Conservation (phyloP, 2,797 vertebrate genomes). For the Poecilia wingei region DNA sequence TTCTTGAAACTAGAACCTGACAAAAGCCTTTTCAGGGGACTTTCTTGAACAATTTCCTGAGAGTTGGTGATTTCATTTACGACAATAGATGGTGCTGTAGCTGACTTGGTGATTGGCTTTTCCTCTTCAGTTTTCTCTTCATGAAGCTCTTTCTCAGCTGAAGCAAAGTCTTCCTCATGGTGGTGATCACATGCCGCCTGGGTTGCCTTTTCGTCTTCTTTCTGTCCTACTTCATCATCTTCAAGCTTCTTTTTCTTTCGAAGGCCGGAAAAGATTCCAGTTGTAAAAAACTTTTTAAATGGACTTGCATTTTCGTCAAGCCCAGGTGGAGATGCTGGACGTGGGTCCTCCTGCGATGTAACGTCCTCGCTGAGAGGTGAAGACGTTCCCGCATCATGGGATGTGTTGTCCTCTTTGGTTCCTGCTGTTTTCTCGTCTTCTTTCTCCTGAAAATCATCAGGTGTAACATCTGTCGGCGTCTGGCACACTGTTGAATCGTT, state of each 20-base stretch:
- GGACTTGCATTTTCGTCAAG: slow-evolving; percentile 78
- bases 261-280: slow-evolving; percentile 87
- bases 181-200: slow-evolving; percentile 28
- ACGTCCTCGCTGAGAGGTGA: slow-evolving; percentile 59
- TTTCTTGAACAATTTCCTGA: slow-evolving; percentile 87
- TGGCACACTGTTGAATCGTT: slow-evolving; percentile 61
- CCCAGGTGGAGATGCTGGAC: slow-evolving; percentile 53
- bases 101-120: slow-evolving; percentile 18
- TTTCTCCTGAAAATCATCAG: slow-evolving; percentile 47
- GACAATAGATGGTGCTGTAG: slow-evolving; percentile 43
- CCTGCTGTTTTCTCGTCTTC: slow-evolving; percentile 47
- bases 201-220: slow-evolving; percentile 51
- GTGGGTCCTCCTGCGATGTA: slow-evolving; percentile 54
- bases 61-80: slow-evolving; percentile 81
- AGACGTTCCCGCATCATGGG: slow-evolving; percentile 32
- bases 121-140: slow-evolving; percentile 41
- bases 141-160: slow-evolving; percentile 35
- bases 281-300: slow-evolving; percentile 91
- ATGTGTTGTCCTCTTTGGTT: slow-evolving; percentile 44
- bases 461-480: slow-evolving; percentile 51
- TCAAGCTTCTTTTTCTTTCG: slow-evolving; percentile 85
- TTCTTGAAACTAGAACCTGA: slow-evolving; percentile 86
- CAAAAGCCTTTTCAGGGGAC: slow-evolving; percentile 90
- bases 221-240: slow-evolving; percentile 73
- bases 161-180: slow-evolving; percentile 45